Conservation (phyloP, 1,140 invertebrate genomes). For the Chrysoperla carnea region DNA sequence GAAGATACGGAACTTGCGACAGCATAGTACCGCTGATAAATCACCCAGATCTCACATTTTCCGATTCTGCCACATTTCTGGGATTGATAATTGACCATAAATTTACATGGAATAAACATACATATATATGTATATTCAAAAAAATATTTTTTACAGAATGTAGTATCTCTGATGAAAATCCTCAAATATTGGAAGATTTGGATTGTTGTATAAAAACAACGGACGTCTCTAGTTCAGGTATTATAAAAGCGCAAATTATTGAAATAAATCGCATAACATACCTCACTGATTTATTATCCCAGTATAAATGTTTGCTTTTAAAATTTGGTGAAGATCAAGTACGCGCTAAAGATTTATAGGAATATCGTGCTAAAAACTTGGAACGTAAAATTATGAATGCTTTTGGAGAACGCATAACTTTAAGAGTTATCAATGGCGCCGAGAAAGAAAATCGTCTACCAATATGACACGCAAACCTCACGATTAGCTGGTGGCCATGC, state of each 20-base stretch:
- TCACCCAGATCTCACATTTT: no score
- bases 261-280: slow-evolving; percentile 10
- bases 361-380: slow-evolving; percentile 9
- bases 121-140: no score
- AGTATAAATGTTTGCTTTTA: slow-evolving; percentile 11
- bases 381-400: slow-evolving; percentile 11
- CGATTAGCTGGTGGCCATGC: not conserved
- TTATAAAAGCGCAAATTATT: slow-evolving; percentile 10
- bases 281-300: slow-evolving; percentile 10
- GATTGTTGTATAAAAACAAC: no score
- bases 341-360: slow-evolving; percentile 8
- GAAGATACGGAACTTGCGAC: no score
- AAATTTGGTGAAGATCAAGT: slow-evolving; percentile 9
- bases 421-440: slow-evolving; percentile 9
- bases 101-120: no score
- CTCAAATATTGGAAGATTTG: no score
- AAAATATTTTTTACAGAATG: no score
- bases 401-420: slow-evolving; percentile 12
- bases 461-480: slow-evolving; percentile 12
- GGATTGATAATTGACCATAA: no score
- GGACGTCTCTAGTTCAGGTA: slow-evolving; percentile 2
- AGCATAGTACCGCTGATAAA: no score
- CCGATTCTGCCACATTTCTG: no score
- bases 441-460: slow-evolving; percentile 16
- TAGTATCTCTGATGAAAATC: no score